A percentile compares a stretch with the other conserved stretches of the same genome.
Evolutionary conservation across 2,113 vertebrate genomes (phyloP).

Genomic region (Chamaetylas fuelleborni): DNA sequence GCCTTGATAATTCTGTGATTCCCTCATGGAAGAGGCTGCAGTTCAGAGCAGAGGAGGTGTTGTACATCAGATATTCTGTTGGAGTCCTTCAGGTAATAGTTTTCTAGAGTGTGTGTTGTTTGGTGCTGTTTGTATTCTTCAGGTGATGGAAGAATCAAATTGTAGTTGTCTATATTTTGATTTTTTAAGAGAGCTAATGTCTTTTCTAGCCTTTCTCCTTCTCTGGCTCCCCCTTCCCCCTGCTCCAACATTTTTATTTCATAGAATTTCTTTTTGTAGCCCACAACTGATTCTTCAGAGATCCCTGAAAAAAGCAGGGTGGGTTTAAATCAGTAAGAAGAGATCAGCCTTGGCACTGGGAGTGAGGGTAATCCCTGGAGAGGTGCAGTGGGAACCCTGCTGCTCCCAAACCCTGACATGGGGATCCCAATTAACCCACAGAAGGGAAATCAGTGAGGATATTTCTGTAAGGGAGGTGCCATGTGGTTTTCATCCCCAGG

Average conservation of each 20-base stretch:
- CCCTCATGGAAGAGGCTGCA: not conserved
- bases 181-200: not conserved
- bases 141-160: not conserved
- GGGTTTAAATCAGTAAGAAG: not conserved
- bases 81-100: not conserved
- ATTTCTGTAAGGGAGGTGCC: not conserved
- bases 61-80: not conserved
- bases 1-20: not conserved
- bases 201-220: not conserved
- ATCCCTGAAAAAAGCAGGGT: not conserved
- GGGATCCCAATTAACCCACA: not conserved
- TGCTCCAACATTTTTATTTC: not conserved
- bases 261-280: not conserved
- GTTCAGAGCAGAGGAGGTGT: not conserved
- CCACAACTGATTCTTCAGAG: not conserved
- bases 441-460: not conserved
- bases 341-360: not conserved
- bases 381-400: not conserved
- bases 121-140: not conserved
- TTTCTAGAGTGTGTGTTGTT: not conserved
- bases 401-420: rapidly evolving
- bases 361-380: not conserved
- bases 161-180: not conserved
- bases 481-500: not conserved
- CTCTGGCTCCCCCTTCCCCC: not conserved